These are phyloP conservation scores for Hypolimnas misippus DNA, from an alignment of 2,888 invertebrate genomes.

Conservation along the genomic window DNA sequence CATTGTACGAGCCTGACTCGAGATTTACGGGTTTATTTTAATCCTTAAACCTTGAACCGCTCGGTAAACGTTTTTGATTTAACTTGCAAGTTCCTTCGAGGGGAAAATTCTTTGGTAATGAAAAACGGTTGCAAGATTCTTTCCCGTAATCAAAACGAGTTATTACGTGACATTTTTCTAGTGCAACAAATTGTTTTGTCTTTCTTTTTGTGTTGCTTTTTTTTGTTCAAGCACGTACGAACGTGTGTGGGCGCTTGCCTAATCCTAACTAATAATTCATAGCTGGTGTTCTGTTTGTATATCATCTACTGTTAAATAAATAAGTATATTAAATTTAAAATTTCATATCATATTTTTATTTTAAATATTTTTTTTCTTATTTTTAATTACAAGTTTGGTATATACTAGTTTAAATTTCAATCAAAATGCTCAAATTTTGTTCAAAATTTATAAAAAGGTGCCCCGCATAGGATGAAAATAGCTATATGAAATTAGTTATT, in stretches of 20 bases:
- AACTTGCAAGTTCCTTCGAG: slow-evolving; percentile 41
- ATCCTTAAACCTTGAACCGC: slow-evolving; percentile 50
- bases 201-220: slow-evolving; percentile 52
- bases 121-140: slow-evolving; percentile 42
- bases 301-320: neutral
- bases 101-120: slow-evolving; percentile 37
- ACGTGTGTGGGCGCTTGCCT: slow-evolving; percentile 71
- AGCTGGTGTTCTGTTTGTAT: slow-evolving; percentile 5
- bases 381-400: too few relatives aligned
- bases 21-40: slow-evolving; percentile 40
- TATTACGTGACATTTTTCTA: slow-evolving; percentile 58
- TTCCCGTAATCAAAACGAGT: slow-evolving; percentile 47
- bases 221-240: slow-evolving; percentile 61
- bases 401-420: too few relatives aligned
- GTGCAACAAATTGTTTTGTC: slow-evolving; percentile 53
- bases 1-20: too few relatives aligned
- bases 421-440: too few relatives aligned
- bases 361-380: too few relatives aligned
- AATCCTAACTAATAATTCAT: slow-evolving; percentile 39
- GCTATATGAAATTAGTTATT: too few relatives aligned
- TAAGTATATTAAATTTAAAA: neutral
- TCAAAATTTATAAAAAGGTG: too few relatives aligned
- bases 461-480: too few relatives aligned
- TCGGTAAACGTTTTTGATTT: slow-evolving; percentile 45
- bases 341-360: neutral